Evolutionary conservation across 30 jellyfish, hydroid and myxozoan genomes (phyloP), one percentile per base, ranked within the genome.

Genomic region (Nemopilema nomurai): DNA sequence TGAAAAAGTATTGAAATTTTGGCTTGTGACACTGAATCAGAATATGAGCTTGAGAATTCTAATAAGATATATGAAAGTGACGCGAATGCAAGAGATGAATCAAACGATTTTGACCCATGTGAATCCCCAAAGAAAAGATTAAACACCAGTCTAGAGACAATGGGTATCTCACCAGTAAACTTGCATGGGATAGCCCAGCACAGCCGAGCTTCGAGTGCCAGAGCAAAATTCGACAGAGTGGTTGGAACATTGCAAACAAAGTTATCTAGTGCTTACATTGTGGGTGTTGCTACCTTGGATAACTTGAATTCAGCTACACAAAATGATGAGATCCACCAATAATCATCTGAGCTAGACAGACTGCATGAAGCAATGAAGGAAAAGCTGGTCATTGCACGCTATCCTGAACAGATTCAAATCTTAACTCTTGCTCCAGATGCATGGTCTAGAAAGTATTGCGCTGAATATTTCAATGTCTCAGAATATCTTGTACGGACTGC

Each of bases 371-470:
- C 57, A 41, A 41, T 41, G 57, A 41, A 41, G 57, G 57, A 41
- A 41, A 41, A 13, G 57, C 57, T 41, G 6, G 57, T 41, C 57
- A 41, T 41, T 41, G 57, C 57, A 41, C 57, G 57, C 13, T 41
- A 41, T 41, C 57, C 57, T 41, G 57, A 41, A 76, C 81, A 81
- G 52, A 41, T 66, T 1, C 24, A 81, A 51, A 0, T 67, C 33
- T 69, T 81, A 70, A 83, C 80, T 24, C 49, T 83, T 29, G 62
- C 79, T 25, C 92, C 92, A 69, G 62, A 30, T 18, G 31, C 6
- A 24, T 83, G 77, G 92, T 23, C 92, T 0, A 13, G 31, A n/a
- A n/a, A n/a, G n/a, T n/a, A n/a, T n/a, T n/a, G n/a, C n/a, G n/a
- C n/a, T n/a, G n/a, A n/a, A n/a, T n/a, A n/a, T n/a, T n/a, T n/a